A percentile compares a stretch with the other conserved stretches of the same genome.
Evolutionary conservation across 2,888 invertebrate genomes (phyloP).

Genomic region (Cheilosia pagana): DNA sequence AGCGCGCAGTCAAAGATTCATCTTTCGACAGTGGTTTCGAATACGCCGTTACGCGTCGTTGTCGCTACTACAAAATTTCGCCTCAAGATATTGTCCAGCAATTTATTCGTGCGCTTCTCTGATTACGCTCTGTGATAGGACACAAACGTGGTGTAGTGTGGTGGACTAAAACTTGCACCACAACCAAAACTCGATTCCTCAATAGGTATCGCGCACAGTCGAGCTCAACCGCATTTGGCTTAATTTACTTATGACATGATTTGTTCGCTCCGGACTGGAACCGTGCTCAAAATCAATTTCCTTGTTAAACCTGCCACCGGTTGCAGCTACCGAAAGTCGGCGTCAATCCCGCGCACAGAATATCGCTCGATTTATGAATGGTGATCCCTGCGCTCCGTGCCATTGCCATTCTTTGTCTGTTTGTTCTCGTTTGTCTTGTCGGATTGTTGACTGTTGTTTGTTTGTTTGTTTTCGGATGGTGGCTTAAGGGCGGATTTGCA

Average conservation of each 20-base stretch:
- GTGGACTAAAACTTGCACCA: conserved; percentile 16
- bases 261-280: conserved; percentile 50
- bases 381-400: conserved; percentile 32
- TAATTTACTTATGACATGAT: conserved; percentile 74
- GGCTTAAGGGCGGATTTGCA: conserved; percentile 75
- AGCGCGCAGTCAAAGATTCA: conserved; percentile 65
- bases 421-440: conserved; percentile 62
- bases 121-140: conserved; percentile 70
- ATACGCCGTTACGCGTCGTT: conserved; percentile 70
- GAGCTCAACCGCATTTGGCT: conserved; percentile 51
- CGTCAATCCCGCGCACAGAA: conserved; percentile 49
- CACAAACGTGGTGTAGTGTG: conserved; percentile 9
- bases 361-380: conserved; percentile 67
- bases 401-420: conserved; percentile 53
- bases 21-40: conserved; percentile 63
- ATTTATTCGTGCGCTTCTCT: conserved; percentile 75
- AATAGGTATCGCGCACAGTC: conserved; percentile 70
- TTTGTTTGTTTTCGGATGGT: conserved; percentile 38
- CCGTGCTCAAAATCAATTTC: conserved; percentile 72
- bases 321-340: conserved; percentile 72
- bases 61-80: conserved; percentile 62
- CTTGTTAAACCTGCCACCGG: conserved; percentile 74
- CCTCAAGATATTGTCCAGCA: conserved; percentile 72
- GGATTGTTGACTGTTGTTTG: conserved; percentile 55
- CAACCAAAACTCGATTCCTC: conserved; percentile 61